Evolutionary conservation across 2,797 vertebrate species (phyloP).

Genomic region (Poeciliopsis turneri): DNA sequence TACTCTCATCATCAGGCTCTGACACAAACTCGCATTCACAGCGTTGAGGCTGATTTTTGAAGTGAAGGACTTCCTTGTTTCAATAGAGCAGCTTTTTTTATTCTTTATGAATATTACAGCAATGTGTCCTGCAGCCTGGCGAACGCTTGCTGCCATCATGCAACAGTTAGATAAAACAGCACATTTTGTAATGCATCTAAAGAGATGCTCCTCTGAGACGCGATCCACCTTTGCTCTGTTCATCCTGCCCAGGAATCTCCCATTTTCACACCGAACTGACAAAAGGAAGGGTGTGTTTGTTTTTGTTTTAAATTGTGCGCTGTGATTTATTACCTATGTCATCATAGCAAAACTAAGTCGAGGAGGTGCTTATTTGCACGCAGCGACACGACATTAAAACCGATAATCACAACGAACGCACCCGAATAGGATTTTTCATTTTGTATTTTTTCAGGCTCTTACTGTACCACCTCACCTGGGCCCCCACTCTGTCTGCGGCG

Average conservation of each 20-base stretch:
- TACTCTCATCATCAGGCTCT: conserved; percentile 63
- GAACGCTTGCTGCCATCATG: conserved; percentile 40
- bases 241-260: conserved; percentile 27
- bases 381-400: conserved; percentile 8
- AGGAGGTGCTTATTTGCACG: conserved; percentile 9
- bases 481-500: conserved; percentile 65
- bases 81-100: conserved; percentile 37
- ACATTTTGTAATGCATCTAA: conserved; percentile 39
- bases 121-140: conserved; percentile 24
- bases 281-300: neutral
- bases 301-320: neutral
- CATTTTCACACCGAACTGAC: conserved; percentile 22
- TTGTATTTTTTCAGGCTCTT: conserved; percentile 39
- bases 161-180: conserved; percentile 48
- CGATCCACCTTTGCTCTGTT: conserved; percentile 46
- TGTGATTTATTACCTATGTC: conserved; percentile 25
- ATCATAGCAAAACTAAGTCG: neutral
- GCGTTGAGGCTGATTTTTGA: conserved; percentile 48
- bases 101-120: conserved; percentile 30
- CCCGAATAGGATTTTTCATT: conserved; percentile 23
- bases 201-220: conserved; percentile 52
- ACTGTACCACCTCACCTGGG: conserved; percentile 40
- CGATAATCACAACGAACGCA: conserved; percentile 25
- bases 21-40: conserved; percentile 63
- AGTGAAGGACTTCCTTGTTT: conserved; percentile 62